Percentiles rank a stretch among this genome's conserved stretches.
phyloP scores from a whole-genome alignment of 1,140 invertebrate species.

The Aphis gossypii region DNA sequence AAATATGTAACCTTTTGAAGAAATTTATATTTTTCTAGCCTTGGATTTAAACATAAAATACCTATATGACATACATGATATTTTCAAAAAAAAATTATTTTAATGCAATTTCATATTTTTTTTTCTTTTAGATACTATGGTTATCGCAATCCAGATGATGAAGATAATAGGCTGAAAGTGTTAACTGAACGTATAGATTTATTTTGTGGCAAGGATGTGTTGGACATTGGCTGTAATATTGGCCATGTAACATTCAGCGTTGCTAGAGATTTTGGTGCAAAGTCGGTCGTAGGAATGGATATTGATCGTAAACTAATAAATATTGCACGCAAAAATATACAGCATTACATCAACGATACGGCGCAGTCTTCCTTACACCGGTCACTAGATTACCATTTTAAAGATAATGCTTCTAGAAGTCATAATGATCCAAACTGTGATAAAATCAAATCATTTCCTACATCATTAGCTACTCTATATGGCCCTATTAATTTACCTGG shows the following conservation, averaged over 20 bases:
- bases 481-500: constrained; percentile 77
- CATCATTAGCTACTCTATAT: constrained; percentile 84
- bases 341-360: constrained; percentile 74
- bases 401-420: background rate
- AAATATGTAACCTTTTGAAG: background rate
- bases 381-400: background rate
- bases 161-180: constrained; percentile 82
- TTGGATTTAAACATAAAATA: background rate
- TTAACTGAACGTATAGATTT: constrained; percentile 81
- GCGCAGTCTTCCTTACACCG: background rate
- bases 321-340: constrained; percentile 80
- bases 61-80: background rate
- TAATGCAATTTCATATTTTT: too few species aligned
- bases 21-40: background rate
- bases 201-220: constrained; percentile 87
- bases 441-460: constrained; percentile 70
- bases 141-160: constrained; percentile 83
- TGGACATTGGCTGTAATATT: constrained; percentile 98
- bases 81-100: too few species aligned
- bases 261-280: constrained; percentile 83
- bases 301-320: constrained; percentile 88
- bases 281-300: constrained; percentile 90
- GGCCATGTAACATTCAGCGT: constrained; percentile 90
- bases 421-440: constrained; percentile 61
- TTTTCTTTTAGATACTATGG: constrained; percentile 82